A percentile compares a stretch with the other conserved stretches of the same genome.
Conservation (phyloP, 1,140 invertebrate species). For the Plectrocnemia conspersa region DNA sequence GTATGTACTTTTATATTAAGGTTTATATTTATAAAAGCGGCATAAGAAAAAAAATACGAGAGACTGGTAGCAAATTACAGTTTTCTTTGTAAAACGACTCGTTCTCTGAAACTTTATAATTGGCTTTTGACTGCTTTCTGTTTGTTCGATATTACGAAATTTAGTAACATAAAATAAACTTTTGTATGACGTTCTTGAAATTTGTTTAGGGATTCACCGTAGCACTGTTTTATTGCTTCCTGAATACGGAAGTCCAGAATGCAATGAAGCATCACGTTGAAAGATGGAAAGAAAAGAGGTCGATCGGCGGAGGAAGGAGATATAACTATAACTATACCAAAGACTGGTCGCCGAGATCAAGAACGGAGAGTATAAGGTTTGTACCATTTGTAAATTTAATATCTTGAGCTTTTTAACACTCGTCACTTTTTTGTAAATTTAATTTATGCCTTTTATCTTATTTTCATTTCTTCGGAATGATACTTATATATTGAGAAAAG, state of each 20-base stretch:
- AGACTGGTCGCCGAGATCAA: conserved; percentile 73
- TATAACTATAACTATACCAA: conserved; percentile 62
- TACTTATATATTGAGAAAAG: too few species aligned
- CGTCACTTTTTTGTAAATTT: too few species aligned
- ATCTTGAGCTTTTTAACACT: too few species aligned
- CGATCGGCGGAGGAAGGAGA: conserved; percentile 56
- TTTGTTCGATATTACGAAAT: too few species aligned
- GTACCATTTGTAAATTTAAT: too few species aligned
- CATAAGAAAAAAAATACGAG: too few species aligned
- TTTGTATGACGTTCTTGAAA: too few species aligned
- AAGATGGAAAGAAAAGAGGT: conserved; percentile 68
- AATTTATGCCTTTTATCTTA: too few species aligned
- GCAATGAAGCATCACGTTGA: conserved; percentile 74
- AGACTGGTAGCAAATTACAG: background rate
- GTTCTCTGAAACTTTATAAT: conserved; percentile 12
- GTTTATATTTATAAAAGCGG: too few species aligned
- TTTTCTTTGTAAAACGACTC: conserved; percentile 8
- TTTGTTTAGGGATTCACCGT: conserved; percentile 76
- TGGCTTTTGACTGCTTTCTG: conserved; percentile 10
- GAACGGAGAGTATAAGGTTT: conserved; percentile 67
- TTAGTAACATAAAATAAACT: too few species aligned
- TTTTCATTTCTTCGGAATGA: too few species aligned
- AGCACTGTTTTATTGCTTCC: conserved; percentile 85
- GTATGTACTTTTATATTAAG: too few species aligned
- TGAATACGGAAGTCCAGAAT: conserved; percentile 87